These are phyloP conservation scores for Glaucopsyche alexis DNA, from an alignment of 2,888 invertebrate species.

Conservation along the genomic window DNA sequence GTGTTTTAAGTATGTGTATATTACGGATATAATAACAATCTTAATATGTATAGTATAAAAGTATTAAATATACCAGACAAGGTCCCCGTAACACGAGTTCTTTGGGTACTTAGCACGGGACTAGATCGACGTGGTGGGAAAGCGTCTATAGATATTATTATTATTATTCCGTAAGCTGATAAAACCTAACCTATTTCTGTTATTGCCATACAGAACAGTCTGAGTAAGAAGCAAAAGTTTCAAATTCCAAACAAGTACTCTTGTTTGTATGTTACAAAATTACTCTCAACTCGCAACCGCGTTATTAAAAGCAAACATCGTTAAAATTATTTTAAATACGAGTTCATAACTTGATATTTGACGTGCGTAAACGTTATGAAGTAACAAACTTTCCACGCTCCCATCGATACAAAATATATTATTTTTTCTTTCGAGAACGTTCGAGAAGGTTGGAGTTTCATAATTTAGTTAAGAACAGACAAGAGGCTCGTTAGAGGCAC, in stretches of 20 bases:
- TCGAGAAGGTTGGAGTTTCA: constrained; percentile 41
- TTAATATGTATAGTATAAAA: too few species aligned
- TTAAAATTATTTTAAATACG: constrained; percentile 4
- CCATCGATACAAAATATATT: constrained; percentile 9
- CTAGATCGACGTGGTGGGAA: too few species aligned
- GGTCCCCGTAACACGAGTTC: too few species aligned
- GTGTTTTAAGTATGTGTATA: too few species aligned
- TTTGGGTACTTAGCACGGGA: too few species aligned
- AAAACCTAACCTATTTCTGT: too few species aligned
- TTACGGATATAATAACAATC: too few species aligned
- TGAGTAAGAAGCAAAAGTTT: neutral
- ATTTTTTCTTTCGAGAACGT: constrained; percentile 24
- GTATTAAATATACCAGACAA: too few species aligned
- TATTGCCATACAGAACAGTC: too few species aligned
- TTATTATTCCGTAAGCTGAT: too few species aligned
- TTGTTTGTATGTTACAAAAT: neutral
- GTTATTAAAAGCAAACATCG: constrained; percentile 20
- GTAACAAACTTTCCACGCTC: neutral
- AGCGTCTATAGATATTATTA: too few species aligned
- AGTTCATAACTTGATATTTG: constrained; percentile 2
- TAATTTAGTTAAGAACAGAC: constrained; percentile 50
- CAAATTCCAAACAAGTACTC: neutral
- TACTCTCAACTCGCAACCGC: neutral
- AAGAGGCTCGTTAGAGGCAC: constrained; percentile 46
- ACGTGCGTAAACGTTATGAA: constrained; percentile 13